Evolutionary conservation across 2,888 invertebrate genomes (phyloP).

Genomic region (Autographa gamma): DNA sequence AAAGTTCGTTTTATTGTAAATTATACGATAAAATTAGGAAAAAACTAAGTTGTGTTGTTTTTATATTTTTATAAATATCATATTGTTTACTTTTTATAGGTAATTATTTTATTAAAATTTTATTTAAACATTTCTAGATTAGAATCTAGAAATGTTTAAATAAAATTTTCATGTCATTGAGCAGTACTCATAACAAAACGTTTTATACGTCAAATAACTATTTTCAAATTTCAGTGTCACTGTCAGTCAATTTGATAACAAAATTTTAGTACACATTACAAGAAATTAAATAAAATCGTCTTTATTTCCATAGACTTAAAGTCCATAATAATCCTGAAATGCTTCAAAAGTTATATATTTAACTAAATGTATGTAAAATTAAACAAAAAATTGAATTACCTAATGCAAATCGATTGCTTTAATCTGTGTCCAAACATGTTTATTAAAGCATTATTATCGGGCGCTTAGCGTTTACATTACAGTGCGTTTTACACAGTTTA

Average conservation of each 20-base stretch:
- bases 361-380: constrained; percentile 9
- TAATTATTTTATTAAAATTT: too few species aligned
- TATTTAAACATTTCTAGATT: too few species aligned
- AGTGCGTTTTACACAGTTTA: constrained; percentile 1
- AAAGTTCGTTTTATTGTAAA: background rate
- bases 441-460: background rate
- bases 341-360: background rate
- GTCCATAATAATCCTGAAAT: background rate
- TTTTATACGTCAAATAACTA: background rate
- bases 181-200: background rate
- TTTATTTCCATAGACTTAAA: background rate
- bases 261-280: background rate
- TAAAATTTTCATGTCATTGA: too few species aligned
- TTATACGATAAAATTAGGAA: background rate
- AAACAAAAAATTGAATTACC: constrained; percentile 17
- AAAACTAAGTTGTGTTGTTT: background rate
- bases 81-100: too few species aligned
- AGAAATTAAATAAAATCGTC: background rate
- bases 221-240: background rate
- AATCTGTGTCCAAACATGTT: constrained; percentile 23
- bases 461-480: constrained; percentile 3
- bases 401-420: constrained; percentile 7
- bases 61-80: too few species aligned
- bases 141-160: too few species aligned
- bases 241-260: background rate